These are phyloP conservation scores for Trachelus troglodyta DNA, from an alignment of 2,888 invertebrate species.

Conservation along the genomic window DNA sequence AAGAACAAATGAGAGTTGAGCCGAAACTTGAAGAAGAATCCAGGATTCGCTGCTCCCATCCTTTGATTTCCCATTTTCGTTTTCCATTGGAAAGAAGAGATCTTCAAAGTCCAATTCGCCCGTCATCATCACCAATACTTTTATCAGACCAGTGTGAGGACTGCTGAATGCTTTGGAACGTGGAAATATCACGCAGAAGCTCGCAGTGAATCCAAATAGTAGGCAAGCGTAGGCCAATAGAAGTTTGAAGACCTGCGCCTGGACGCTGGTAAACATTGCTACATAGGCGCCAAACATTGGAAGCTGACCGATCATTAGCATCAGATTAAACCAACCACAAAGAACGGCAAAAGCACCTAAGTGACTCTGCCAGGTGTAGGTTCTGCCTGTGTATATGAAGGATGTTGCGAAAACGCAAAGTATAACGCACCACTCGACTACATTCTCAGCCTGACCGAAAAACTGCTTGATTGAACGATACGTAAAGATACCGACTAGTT, in stretches of 20 bases:
- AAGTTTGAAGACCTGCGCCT: conserved; percentile 88
- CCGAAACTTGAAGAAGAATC: conserved; percentile 81
- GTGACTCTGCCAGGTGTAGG: conserved; percentile 88
- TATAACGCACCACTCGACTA: conserved; percentile 90
- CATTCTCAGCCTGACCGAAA: conserved; percentile 84
- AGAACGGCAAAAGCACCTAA: conserved; percentile 88
- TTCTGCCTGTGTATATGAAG: conserved; percentile 81
- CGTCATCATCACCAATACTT: conserved; percentile 90
- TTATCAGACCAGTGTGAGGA: conserved; percentile 86
- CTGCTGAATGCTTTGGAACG: conserved; percentile 84
- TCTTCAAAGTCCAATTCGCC: conserved; percentile 85
- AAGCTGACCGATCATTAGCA: conserved; percentile 90
- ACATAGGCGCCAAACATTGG: conserved; percentile 91
- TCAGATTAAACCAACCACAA: conserved; percentile 89
- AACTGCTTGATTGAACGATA: conserved; percentile 86
- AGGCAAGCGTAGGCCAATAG: conserved; percentile 87
- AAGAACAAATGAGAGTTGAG: conserved; percentile 83
- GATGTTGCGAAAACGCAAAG: conserved; percentile 86
- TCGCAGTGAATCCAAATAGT: conserved; percentile 86
- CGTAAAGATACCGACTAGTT: conserved; percentile 84
- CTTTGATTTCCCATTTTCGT: conserved; percentile 75
- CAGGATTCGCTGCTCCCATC: conserved; percentile 52
- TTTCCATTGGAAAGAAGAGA: conserved; percentile 71
- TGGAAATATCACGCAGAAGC: conserved; percentile 89
- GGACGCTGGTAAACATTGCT: conserved; percentile 90